Base-by-base conservation (phyloP, 2,797 vertebrate species). In the Chaenodraco wilsoni region DNA sequence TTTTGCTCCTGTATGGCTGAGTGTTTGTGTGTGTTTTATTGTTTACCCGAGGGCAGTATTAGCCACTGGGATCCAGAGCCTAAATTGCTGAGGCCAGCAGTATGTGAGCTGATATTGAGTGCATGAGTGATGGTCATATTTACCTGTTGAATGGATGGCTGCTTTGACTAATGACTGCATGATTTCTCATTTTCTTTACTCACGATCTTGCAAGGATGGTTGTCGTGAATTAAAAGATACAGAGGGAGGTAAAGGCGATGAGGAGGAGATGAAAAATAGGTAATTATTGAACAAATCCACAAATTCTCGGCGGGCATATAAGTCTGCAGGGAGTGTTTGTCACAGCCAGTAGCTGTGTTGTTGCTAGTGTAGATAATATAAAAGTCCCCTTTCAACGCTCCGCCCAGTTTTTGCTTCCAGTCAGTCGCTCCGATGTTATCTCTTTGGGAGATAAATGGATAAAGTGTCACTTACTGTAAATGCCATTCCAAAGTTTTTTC, bases 101-200 rank as follows among this genome's bases (percentile, higher is more conserved):
- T 44, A 75, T 81, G 73, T 55, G 75, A 78, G 84, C 82, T 86
- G 64, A 84, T 85, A 90, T 89, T 77, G 88, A 87, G 79, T 83
- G 31, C 51, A 49, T 92, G 93, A 93, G 69, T 78, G 83, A 92
- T 91, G 85, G 62, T 87, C 84, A 87, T 84, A 89, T 94, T 92
- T 88, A 93, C 86, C 89, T 91, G 90, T 87, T 90, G 77, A 91
- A 90, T 76, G 88, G 87, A 87, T 87, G 89, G 69, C 58, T 87
- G 90, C 79, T 86, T 83, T 90, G 90, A 91, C 88, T 90, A 91
- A 94, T 88, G 88, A 79, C 84, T 31, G 69, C 77, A 59, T 74
- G 75, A 81, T 84, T 87, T 84, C 79, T 86, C 70, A 75, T 88
- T 91, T 89, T 86, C 83, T 88, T 86, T 90, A 88, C 83, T 74